Conservation (phyloP, 2,113 vertebrate species). For the Pseudonaja textilis region DNA sequence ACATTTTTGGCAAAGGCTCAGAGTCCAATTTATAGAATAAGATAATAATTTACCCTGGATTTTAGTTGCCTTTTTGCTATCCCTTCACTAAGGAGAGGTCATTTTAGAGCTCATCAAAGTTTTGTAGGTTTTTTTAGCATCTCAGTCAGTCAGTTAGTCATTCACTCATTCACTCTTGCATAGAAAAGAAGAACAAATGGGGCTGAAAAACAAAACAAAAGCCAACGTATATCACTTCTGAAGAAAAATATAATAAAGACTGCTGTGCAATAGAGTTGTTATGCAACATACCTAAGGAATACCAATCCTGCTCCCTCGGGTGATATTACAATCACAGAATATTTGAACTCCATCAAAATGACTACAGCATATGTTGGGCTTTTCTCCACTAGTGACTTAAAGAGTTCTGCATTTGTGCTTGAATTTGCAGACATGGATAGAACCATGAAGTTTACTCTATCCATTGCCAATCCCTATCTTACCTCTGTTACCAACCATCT, state of each 20-base stretch:
- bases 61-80: background rate
- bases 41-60: background rate
- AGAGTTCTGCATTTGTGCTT: background rate
- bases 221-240: background rate
- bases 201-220: background rate
- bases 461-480: background rate
- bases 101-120: background rate
- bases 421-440: background rate
- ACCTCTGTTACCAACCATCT: background rate
- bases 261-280: background rate
- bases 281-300: background rate
- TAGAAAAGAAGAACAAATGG: background rate
- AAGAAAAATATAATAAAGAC: conserved; percentile 5
- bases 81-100: background rate
- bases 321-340: background rate
- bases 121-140: background rate
- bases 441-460: background rate
- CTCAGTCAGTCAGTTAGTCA: background rate
- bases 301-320: background rate
- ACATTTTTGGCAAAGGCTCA: background rate
- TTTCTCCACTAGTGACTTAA: background rate
- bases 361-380: background rate
- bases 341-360: conserved; percentile 1
- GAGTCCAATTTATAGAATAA: background rate
- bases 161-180: background rate